A percentile compares a stretch with the other conserved stretches of the same genome.
Evolutionary conservation across 2,797 vertebrate genomes (phyloP).

Genomic region (Chelidonichthys spinosus): DNA sequence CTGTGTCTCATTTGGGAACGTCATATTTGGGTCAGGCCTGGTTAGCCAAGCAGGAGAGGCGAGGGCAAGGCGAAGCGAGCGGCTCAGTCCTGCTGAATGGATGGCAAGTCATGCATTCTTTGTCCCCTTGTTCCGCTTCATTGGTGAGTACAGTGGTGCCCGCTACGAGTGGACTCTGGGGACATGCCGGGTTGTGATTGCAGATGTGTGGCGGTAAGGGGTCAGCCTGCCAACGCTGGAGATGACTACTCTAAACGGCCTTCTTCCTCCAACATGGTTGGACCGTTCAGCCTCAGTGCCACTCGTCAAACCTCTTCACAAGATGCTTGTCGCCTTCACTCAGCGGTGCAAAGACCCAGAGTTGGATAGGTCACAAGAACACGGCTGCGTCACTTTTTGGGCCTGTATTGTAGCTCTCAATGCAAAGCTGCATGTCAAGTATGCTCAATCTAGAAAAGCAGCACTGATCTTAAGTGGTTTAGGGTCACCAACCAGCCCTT

Average conservation of each 20-base stretch:
- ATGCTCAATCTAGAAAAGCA: neutral
- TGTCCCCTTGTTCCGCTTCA: slow-evolving; percentile 68
- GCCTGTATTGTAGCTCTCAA: slow-evolving; percentile 12
- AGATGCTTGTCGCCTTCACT: slow-evolving; percentile 31
- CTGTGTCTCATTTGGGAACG: slow-evolving; percentile 48
- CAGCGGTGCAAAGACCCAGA: slow-evolving; percentile 13
- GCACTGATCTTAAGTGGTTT: slow-evolving; percentile 9
- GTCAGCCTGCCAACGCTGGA: slow-evolving; percentile 39
- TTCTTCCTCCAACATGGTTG: neutral
- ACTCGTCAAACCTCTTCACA: slow-evolving; percentile 18
- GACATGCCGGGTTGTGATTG: slow-evolving; percentile 53
- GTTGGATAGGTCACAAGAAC: slow-evolving; percentile 26
- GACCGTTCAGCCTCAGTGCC: slow-evolving; percentile 3
- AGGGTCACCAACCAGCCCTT: neutral
- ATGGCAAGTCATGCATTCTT: slow-evolving; percentile 68
- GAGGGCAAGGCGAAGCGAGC: slow-evolving; percentile 45
- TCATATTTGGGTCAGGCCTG: slow-evolving; percentile 77
- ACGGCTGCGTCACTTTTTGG: slow-evolving; percentile 14
- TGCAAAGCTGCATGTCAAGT: slow-evolving; percentile 20
- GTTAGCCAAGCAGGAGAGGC: slow-evolving; percentile 65
- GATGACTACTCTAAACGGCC: slow-evolving; percentile 34
- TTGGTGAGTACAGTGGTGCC: slow-evolving; percentile 47
- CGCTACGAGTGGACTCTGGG: slow-evolving; percentile 41
- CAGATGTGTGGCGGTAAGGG: slow-evolving; percentile 53
- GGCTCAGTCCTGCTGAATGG: slow-evolving; percentile 62